These are phyloP conservation scores for Chiridota heheva DNA, from an alignment of 35 echinoderm and acorn worm genomes.

Conservation along the genomic window DNA sequence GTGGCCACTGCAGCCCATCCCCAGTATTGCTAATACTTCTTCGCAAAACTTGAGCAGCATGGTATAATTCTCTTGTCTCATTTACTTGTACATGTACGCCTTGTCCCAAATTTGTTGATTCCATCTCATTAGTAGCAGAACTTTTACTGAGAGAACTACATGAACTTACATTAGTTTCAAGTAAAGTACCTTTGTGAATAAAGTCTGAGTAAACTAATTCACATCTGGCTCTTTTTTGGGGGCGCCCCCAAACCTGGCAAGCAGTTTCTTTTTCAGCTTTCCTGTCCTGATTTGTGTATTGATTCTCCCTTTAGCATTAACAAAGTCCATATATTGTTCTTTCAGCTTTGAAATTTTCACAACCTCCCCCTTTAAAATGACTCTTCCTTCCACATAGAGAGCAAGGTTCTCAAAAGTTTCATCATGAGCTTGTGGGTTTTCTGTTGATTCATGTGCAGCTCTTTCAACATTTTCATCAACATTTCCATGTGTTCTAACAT, in stretches of 20 bases:
- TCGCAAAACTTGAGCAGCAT: constrained; percentile 10
- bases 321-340: neutral
- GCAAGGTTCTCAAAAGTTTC: too few relatives aligned
- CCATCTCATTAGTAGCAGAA: constrained; percentile 6
- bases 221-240: neutral
- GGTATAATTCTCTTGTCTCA: constrained; percentile 23
- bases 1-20: neutral
- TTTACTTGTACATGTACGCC: neutral
- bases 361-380: neutral
- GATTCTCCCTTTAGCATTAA: neutral
- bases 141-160: neutral
- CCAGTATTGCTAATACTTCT: neutral
- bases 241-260: neutral
- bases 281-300: neutral
- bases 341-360: neutral
- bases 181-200: neutral
- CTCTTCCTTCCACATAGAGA: too few relatives aligned
- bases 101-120: neutral
- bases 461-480: neutral
- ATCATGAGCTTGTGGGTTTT: too few relatives aligned
- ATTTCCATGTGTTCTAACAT: neutral
- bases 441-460: neutral
- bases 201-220: neutral
- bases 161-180: neutral
- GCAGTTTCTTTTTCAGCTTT: neutral